Conservation (phyloP, 2,888 invertebrate species). For the Cephonodes hylas region DNA sequence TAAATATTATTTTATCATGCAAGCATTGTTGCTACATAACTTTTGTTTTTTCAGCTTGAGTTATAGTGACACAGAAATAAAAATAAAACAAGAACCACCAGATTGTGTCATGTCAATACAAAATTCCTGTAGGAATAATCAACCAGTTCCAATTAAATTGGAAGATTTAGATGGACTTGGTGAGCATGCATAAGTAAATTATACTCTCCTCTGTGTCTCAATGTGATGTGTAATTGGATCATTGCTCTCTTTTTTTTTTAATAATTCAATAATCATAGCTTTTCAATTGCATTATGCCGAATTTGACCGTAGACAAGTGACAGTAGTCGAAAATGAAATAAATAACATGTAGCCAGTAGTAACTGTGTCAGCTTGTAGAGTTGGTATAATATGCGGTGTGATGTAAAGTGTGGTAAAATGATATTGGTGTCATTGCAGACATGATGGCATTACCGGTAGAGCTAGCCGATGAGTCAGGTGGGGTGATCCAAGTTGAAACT, state of each 20-base stretch:
- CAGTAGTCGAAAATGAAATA: background rate
- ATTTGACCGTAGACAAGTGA: no score
- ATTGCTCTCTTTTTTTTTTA: background rate
- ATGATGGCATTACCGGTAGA: slow-evolving; percentile 90
- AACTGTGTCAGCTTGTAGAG: background rate
- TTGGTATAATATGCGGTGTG: background rate
- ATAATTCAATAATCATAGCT: no score
- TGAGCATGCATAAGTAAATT: slow-evolving; percentile 32
- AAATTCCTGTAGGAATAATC: slow-evolving; percentile 47
- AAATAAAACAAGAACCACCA: slow-evolving; percentile 67
- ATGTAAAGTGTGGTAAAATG: background rate
- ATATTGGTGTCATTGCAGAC: slow-evolving; percentile 57
- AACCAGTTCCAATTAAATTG: slow-evolving; percentile 71
- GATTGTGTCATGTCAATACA: slow-evolving; percentile 43
- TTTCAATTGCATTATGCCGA: no score
- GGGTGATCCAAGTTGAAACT: slow-evolving; percentile 55
- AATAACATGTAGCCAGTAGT: background rate
- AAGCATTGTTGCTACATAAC: background rate
- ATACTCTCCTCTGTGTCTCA: background rate
- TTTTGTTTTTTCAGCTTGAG: slow-evolving; percentile 40
- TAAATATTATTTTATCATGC: background rate
- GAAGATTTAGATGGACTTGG: slow-evolving; percentile 78
- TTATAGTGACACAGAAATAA: slow-evolving; percentile 51
- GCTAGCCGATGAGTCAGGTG: slow-evolving; percentile 82
- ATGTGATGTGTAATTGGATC: background rate